Evolutionary conservation across 2,797 vertebrate species (phyloP), one percentile per base, ranked within the genome.

Genomic region (Hydrocynus forskahlii): DNA sequence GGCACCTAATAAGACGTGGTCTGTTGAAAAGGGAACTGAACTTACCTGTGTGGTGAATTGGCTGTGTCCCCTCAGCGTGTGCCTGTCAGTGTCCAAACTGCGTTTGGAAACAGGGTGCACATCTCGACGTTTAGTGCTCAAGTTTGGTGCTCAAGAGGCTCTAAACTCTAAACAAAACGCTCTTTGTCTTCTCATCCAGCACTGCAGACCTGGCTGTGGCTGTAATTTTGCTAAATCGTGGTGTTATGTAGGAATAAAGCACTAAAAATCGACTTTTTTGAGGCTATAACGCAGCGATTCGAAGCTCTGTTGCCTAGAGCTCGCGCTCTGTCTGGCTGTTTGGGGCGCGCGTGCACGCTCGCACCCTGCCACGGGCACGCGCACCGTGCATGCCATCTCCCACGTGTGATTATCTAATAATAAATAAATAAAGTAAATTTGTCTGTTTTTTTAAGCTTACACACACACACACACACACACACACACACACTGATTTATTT

Each of bases 81-180:
- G 72, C 43, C 52, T 45, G 60, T 25, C 68, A 50, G 45, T 52
- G 66, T 77, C 62, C 69, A 77, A 14, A 75, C 75, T 68, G 68
- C 29, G 74, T 21, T 50, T 67, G 60, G 17, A 73, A 76, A 62
- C 62, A 67, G 72, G n/a, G n/a, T n/a, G n/a, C n/a, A n/a, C n/a
- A n/a, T 59, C 54, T 52, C 23, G 21, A 77, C 82, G 80, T 80
- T 59, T 67, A 40, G 78, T 62, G 21, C 73, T 40, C 67, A 52
- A 83, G 63, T 57, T 57, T n/a, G n/a, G 67, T 57, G 57, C n/a
- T 7, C 38, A 35, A 60, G 63, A 69, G 57, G 54, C 55, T 78
- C 40, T 40, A 66, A 38, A 75, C 62, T 63, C 13, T 55, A 12
- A 50, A 72, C 67, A 80, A 40, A 25, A 60, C 8, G 16, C 17